Evolutionary conservation across 1,140 invertebrate species (phyloP), one percentile per base, ranked within the genome.

Genomic region (Drosophila simulans): DNA sequence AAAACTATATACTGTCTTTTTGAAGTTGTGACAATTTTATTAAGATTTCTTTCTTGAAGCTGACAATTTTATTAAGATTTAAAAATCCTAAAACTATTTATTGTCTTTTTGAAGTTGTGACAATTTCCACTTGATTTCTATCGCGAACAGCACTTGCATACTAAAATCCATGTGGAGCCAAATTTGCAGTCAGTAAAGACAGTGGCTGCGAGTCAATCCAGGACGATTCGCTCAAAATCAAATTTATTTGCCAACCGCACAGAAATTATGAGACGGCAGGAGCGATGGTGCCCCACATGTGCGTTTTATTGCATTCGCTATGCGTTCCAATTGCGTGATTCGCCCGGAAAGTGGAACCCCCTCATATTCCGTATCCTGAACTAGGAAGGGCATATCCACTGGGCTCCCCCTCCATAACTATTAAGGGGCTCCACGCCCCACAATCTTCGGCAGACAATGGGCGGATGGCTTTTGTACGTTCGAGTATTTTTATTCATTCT

Each of bases 401-500:
- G 0, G 60, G 31, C 15, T 27, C 45, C 34, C 34, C 65, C 58
- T 31, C 58, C 49, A 65, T 65, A 66, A 66, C 63, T 66, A 66
- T 66, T 66, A 65, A 65, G 59, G 63, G 64, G 64, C 59, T 45
- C 63, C 68, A 46, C 64, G 64, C 20, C 42, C 34, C 40, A 37
- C 52, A 48, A 75, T 48, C 53, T 31, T 40, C 25, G 11, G 48
- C 74, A 79, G 69, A 86, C 45, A 45, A 59, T 59, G 62, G 54
- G 40, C 48, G 53, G 60, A 37, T 49, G 55, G 55, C 54, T 69
- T 88, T 86, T 82, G 83, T 86, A 88, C 83, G 83, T 79, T 83
- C 66, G 75, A 86, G 83, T 86, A 86, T 86, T 86, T 86, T 86
- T 86, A 86, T 86, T 86, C 83, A 86, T 86, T 86, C 78, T 65